Conservation (phyloP, 2,113 vertebrate genomes). For the Spea multiplicata region DNA sequence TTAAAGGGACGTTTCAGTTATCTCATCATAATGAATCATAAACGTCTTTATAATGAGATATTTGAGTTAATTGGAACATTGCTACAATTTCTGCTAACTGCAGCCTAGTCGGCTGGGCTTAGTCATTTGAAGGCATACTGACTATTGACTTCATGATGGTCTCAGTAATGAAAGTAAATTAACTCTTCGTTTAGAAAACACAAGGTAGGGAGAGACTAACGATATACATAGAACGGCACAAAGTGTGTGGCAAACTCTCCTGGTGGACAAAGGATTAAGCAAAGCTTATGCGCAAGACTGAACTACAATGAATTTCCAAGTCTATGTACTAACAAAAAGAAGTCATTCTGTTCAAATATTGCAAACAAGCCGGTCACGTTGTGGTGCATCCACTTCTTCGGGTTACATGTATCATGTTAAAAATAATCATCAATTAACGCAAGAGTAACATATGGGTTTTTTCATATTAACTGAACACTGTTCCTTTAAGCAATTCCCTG, state of each 20-base stretch:
- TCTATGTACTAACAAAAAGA: too few relatives aligned
- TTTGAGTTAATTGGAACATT: slow-evolving; percentile 28
- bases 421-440: too few relatives aligned
- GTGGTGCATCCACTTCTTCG: too few relatives aligned
- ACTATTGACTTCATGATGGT: slow-evolving; percentile 12
- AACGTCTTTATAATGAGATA: slow-evolving; percentile 20
- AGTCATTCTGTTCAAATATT: too few relatives aligned
- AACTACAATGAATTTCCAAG: too few relatives aligned
- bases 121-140: slow-evolving; percentile 20
- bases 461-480: too few relatives aligned
- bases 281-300: too few relatives aligned
- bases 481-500: too few relatives aligned
- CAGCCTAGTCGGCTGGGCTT: slow-evolving; percentile 17
- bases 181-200: background rate
- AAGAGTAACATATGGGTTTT: too few relatives aligned
- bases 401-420: too few relatives aligned
- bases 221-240: background rate
- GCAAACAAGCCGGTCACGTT: too few relatives aligned
- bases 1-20: slow-evolving; percentile 27
- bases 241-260: background rate
- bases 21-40: slow-evolving; percentile 40
- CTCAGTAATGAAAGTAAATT: slow-evolving; percentile 6
- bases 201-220: background rate
- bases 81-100: slow-evolving; percentile 16
- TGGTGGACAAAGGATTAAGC: too few relatives aligned